Base-by-base conservation (phyloP, 2,797 vertebrate genomes). In the Onychomys torridus region DNA sequence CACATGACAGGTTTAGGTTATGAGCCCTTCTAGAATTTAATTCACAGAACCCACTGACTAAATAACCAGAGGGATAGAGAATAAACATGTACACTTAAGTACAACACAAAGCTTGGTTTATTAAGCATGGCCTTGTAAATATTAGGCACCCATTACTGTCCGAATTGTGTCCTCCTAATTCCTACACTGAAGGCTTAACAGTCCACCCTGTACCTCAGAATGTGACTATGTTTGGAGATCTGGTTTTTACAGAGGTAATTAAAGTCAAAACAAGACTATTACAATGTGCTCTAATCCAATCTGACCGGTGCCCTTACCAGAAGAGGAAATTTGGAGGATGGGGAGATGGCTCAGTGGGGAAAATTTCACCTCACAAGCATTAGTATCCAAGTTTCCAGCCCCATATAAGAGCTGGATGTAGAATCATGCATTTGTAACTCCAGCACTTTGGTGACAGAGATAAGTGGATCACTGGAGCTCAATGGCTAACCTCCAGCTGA, bases 181-280 rank as follows among this genome's bases (percentile, higher is more conserved):
- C 71, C 37, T 71, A 61, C 23, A 19, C 63, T 55, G 40, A 77
- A 71, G 52, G 11, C 16, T 34, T 59, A 52, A n/a, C 25, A 82
- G 9, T 61, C 75, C 57, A 89, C 19, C 83, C 37, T 34, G 65
- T 29, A 61, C 59, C 69, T 77, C 40, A 23, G 65, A 88, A 29
- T 27, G 16, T 77, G 83, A 83, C 88, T 91, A 29, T 89, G 73
- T 91, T 91, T 89, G 89, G 89, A 93, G 61, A 88, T 12, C 81
- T 34, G 76, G 61, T 43, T 61, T 96, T 91, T 63, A 52, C 32
- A 69, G 55, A 55, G 17, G 40, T 78, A 40, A 69, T 78, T 69
- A 83, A 89, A 78, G 78, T 83, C 67, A 67, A 88, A 91, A 69
- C 23, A 65, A 77, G 92, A 59, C 43, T 69, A 88, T 76, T 25